Evolutionary conservation across 2,113 vertebrate genomes (phyloP).

Genomic region (Forbesichthys agassizii): DNA sequence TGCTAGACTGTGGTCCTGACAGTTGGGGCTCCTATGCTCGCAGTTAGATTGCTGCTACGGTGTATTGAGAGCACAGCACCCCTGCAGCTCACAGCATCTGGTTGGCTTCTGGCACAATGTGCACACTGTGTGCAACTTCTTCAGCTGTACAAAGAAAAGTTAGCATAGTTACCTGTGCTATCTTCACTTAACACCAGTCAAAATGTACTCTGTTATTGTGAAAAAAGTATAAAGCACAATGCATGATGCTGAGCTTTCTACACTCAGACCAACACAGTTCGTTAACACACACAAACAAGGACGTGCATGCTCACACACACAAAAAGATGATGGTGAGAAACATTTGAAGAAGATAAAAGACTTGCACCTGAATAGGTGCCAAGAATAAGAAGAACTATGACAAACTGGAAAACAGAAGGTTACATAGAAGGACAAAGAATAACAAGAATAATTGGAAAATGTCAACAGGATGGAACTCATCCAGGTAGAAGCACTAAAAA

Average conservation of each 20-base stretch:
- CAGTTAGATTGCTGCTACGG: constrained; percentile 20
- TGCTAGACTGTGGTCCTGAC: constrained; percentile 8
- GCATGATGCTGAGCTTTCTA: not conserved
- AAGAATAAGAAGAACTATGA: not conserved
- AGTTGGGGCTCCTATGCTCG: constrained; percentile 19
- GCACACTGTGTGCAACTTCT: constrained; percentile 13
- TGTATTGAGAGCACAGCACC: constrained; percentile 13
- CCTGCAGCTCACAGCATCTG: constrained; percentile 25
- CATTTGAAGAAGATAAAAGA: constrained; percentile 12
- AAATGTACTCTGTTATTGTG: not conserved
- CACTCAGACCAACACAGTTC: not conserved
- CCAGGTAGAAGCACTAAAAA: not conserved
- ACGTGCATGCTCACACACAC: not conserved
- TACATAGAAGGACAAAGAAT: constrained; percentile 3
- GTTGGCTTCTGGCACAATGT: not conserved
- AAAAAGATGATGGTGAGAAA: not conserved
- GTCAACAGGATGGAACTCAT: not conserved
- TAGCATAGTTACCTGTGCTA: not conserved
- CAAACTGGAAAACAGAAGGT: not conserved
- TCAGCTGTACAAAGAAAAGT: constrained; percentile 1
- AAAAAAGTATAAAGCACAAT: not conserved
- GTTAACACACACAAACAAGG: not conserved
- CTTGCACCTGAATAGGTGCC: not conserved
- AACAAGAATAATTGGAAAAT: constrained; percentile 4
- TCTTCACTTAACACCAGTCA: not conserved